Percentiles rank a stretch among this genome's conserved stretches.
phyloP scores from a whole-genome alignment of 37 sponge, comb jelly and placozoan genomes.

The Aplysina aerophoba region DNA sequence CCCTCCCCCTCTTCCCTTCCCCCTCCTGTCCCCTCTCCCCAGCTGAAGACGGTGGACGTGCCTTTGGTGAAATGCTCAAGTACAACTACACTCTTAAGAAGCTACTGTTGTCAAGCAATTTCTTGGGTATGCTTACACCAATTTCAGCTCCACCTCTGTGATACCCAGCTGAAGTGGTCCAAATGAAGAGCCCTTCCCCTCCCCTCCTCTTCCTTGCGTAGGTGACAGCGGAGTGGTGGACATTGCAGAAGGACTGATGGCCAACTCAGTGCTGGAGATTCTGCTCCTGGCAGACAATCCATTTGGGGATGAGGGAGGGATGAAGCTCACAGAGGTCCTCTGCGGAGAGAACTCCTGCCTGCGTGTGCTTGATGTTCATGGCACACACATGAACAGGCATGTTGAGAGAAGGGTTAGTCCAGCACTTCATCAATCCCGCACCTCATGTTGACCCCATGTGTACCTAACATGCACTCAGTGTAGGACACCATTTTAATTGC shows the following conservation, averaged over 20 bases:
- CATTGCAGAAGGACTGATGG: conserved; percentile 59
- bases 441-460: too few species aligned
- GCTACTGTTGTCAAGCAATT: conserved; percentile 73
- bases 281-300: conserved; percentile 87
- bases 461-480: too few species aligned
- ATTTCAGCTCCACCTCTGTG: too few species aligned
- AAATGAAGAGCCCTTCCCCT: background rate
- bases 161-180: background rate
- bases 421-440: too few species aligned
- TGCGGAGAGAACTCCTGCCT: conserved; percentile 67
- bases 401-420: conserved; percentile 46
- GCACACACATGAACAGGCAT: conserved; percentile 47
- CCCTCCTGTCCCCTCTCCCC: background rate
- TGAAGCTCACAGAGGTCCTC: conserved; percentile 56
- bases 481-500: too few species aligned
- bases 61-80: conserved; percentile 67
- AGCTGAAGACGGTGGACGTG: conserved; percentile 80
- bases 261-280: conserved; percentile 77
- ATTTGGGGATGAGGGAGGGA: conserved; percentile 86
- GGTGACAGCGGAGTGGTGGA: conserved; percentile 76
- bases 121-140: conserved; percentile 48
- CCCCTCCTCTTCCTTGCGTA: background rate
- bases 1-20: background rate
- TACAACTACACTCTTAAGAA: conserved; percentile 61
- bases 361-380: conserved; percentile 61